A percentile compares a stretch with the other conserved stretches of the same genome.
Evolutionary conservation across 1,140 invertebrate genomes (phyloP).

Genomic region (Lerema accius): DNA sequence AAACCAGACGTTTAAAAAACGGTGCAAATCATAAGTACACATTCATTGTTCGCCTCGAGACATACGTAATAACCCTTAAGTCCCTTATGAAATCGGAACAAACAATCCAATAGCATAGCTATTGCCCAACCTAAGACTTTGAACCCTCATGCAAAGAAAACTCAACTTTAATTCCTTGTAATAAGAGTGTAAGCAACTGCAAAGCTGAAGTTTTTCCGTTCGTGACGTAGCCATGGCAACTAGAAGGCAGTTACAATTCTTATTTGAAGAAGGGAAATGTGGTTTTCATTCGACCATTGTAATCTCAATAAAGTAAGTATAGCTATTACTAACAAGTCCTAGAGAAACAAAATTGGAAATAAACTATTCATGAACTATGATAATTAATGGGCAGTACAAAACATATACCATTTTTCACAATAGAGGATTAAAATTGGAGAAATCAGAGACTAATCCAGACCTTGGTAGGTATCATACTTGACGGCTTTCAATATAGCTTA

Average conservation of each 20-base stretch:
- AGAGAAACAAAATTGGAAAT: no score
- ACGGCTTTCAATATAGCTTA: no score
- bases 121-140: no score
- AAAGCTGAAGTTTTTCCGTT: neutral
- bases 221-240: slow-evolving; percentile 30
- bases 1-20: slow-evolving; percentile 13
- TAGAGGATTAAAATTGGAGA: no score
- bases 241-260: slow-evolving; percentile 29
- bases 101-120: slow-evolving; percentile 20
- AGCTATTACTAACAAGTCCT: no score
- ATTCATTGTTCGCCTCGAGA: slow-evolving; percentile 27
- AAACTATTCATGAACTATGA: no score
- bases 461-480: no score
- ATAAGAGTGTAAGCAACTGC: neutral
- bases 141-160: neutral
- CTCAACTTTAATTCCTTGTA: neutral
- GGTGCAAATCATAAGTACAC: slow-evolving; percentile 14
- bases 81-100: slow-evolving; percentile 30
- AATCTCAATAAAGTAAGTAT: neutral
- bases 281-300: slow-evolving; percentile 17
- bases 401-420: no score
- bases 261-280: slow-evolving; percentile 30
- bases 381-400: no score
- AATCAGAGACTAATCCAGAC: no score
- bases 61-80: slow-evolving; percentile 26